Evolutionary conservation across 2,888 invertebrate species (phyloP).

Genomic region (Scaptomyza flava): DNA sequence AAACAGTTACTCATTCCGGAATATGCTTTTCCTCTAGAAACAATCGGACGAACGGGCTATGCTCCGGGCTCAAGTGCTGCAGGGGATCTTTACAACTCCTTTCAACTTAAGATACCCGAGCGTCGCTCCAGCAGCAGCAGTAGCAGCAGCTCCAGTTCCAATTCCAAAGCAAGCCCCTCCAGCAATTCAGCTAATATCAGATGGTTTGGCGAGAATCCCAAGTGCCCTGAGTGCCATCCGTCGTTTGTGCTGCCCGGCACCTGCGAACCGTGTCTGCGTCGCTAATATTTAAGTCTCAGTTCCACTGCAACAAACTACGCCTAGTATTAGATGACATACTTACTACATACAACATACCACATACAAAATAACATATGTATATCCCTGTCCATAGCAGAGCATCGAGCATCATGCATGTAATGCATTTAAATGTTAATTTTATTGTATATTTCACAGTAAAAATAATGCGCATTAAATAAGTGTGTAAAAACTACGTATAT

Average conservation of each 20-base stretch:
- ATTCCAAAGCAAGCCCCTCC: constrained; percentile 7
- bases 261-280: constrained; percentile 88
- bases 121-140: constrained; percentile 68
- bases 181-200: constrained; percentile 57
- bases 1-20: constrained; percentile 87
- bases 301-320: constrained; percentile 42
- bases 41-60: constrained; percentile 86
- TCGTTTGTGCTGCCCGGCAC: constrained; percentile 87
- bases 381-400: constrained; percentile 31
- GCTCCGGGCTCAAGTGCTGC: constrained; percentile 63
- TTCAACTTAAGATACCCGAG: constrained; percentile 86
- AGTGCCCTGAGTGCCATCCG: constrained; percentile 88
- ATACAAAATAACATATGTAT: constrained; percentile 2
- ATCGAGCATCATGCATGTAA: constrained; percentile 56
- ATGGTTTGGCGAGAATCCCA: constrained; percentile 87
- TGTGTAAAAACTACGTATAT: constrained; percentile 57
- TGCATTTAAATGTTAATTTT: constrained; percentile 78
- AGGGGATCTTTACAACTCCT: constrained; percentile 86
- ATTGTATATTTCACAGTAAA: constrained; percentile 75
- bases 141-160: constrained; percentile 35
- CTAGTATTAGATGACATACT: constrained; percentile 48
- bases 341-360: neutral
- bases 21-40: constrained; percentile 87
- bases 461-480: constrained; percentile 64
- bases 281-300: constrained; percentile 68